A percentile compares a stretch with the other conserved stretches of the same genome.
These are phyloP conservation scores for Hemiprocne comata DNA, from an alignment of 2,113 vertebrate species.

Conservation along the genomic window DNA sequence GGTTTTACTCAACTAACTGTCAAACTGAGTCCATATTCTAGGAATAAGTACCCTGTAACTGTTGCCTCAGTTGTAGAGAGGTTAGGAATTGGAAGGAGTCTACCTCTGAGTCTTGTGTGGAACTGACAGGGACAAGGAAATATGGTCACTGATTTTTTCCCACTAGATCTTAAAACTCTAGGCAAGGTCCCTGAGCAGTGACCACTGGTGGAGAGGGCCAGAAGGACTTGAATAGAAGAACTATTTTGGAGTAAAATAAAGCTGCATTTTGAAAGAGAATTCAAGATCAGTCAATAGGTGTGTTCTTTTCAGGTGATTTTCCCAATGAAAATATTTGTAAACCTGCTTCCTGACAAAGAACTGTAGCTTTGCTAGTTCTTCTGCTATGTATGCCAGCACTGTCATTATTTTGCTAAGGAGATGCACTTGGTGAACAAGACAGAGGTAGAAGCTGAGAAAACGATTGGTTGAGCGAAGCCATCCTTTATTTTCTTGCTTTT, in stretches of 20 bases:
- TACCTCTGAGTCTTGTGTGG: not conserved
- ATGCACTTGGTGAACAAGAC: not conserved
- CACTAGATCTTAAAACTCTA: not conserved
- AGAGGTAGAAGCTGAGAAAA: slow-evolving; percentile 37
- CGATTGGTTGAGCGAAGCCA: slow-evolving; percentile 41
- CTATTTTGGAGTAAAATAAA: not conserved
- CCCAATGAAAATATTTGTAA: not conserved
- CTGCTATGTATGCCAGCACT: not conserved
- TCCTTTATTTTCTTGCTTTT: slow-evolving; percentile 48
- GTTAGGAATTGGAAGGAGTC: not conserved
- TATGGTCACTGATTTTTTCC: not conserved
- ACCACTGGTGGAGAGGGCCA: not conserved
- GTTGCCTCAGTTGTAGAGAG: not conserved
- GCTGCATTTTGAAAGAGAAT: not conserved
- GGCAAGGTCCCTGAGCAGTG: not conserved
- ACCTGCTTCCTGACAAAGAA: not conserved
- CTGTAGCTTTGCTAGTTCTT: not conserved
- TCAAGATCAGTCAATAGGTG: not conserved
- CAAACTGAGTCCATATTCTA: not conserved
- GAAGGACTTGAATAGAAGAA: not conserved
- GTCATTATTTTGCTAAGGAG: slow-evolving; percentile 41
- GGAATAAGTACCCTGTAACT: not conserved
- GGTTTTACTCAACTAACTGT: not conserved
- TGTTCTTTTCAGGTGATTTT: not conserved
- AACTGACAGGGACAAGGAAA: not conserved